Evolutionary conservation across 1,140 invertebrate genomes (phyloP), one percentile per base, ranked within the genome.

Genomic region (Neodiprion pinetum): DNA sequence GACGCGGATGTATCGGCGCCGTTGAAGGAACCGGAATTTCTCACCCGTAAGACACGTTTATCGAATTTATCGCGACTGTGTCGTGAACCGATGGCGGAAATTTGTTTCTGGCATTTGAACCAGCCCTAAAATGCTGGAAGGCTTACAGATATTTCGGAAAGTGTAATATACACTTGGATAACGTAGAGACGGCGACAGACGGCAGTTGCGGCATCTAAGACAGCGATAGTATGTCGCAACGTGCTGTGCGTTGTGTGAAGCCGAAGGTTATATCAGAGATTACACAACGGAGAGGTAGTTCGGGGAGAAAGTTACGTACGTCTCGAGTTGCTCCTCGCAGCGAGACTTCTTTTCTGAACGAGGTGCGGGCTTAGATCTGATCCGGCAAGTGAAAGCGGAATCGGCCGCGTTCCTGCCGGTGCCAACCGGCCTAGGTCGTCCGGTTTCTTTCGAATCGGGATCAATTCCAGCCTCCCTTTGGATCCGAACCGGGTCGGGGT

Each of bases 241-340:
- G 28, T 78, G 79, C 77, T 77, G 81, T 79, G 79, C 80, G 78
- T 81, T 82, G 81, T 80, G 81, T 85, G 85, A 2, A 40, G 28
- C 82, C 86, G 86, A 87, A 87, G 88, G 86, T 89, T 89, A 88
- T 89, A 86, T 89, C 88, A 89, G 87, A 87, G 82, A 80, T 88
- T 88, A 82, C 86, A 79, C 85, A 89, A 89, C 78, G 61, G 21
- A 75, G 74, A 74, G 71, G 9, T 17, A 71, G 74, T 76, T 68
- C 67, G 74, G 71, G 79, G 79, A 80, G 77, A 78, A 78, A 78
- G 79, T 77, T 70, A 61, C 53, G 53, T 61, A 61, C 53, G 53
- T 61, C 53, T 61, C 11, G 53, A 61, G 53, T 61, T 14, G 53
- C 53, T 61, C n/a, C 53, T 61, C 53, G 53, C n/a, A 61, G 14